Evolutionary conservation across 2,888 invertebrate genomes (phyloP), one percentile per base, ranked within the genome.

Genomic region (Drosophila monieri): DNA sequence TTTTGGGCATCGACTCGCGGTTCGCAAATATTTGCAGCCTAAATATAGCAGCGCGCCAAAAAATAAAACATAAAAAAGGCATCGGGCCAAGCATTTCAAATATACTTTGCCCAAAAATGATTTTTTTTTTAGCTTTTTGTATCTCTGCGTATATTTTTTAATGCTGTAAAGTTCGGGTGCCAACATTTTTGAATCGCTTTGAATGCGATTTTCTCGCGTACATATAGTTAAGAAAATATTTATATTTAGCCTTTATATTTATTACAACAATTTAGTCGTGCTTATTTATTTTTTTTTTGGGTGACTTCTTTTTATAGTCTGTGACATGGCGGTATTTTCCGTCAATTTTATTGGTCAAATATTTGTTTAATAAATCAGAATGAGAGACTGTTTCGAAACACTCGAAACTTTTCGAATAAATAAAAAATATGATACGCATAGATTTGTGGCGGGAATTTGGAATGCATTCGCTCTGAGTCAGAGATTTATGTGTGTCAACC

Each of bases 21-120:
- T 57, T 61, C 72, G 74, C 83, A 85, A 85, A 85, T 85, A 86
- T 86, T 83, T 80, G 78, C 77, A 35, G 41, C 76, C 86, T 85
- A 85, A 85, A 85, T 85, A 85, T 85, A 85, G 86, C 79, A 67
- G 61, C 74, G 74, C 80, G 88, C 83, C 74, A 84, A 85, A 84
- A 85, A 70, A 78, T 48, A 53, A 44, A 57, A 56, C 47, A 69
- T 52, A 61, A 60, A 60, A 80, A 79, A 79, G 73, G 49, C 74
- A 62, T 27, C 65, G 64, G 53, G 23, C 68, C 70, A 75, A 67
- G 58, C 69, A 47, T 41, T 77, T 80, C 80, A 73, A 69, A 74
- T 57, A 67, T 65, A 49, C 76, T 68, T 64, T 49, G 65, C 67
- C 65, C 74, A 60, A 65, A 62, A 66, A 41, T 41, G 25, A 47